phyloP scores from a whole-genome alignment of 1,140 invertebrate species.

The Drosophila watanabei region DNA sequence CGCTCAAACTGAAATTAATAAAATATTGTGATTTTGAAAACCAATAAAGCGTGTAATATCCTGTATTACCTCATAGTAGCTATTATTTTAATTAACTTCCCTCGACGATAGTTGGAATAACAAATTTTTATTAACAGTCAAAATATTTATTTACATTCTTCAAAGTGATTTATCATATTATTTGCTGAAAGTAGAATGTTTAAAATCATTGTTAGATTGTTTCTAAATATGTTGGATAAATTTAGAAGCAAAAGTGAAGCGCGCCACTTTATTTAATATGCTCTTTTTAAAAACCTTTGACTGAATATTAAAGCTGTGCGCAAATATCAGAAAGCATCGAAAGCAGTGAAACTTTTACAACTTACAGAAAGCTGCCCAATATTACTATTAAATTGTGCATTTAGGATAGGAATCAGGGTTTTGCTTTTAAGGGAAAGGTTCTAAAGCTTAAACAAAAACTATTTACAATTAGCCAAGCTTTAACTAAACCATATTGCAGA shows the following conservation, averaged over 20 bases:
- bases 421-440: not conserved
- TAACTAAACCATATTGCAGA: slow-evolving; percentile 5
- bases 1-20: too few species aligned
- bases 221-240: not conserved
- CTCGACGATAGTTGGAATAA: not conserved
- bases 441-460: not conserved
- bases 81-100: not conserved
- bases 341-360: not conserved
- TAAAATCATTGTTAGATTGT: not conserved
- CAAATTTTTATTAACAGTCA: not conserved
- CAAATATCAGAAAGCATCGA: not conserved
- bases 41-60: not conserved
- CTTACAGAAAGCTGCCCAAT: not conserved
- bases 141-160: slow-evolving; percentile 9
- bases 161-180: not conserved
- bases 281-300: not conserved
- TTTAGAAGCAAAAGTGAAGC: not conserved
- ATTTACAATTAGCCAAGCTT: not conserved
- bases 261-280: too few species aligned
- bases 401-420: not conserved
- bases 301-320: not conserved
- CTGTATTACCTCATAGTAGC: not conserved
- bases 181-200: slow-evolving; percentile 29
- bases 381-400: not conserved
- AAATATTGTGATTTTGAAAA: not conserved